Evolutionary conservation across 2,113 vertebrate species (phyloP).

Genomic region (Microcebus murinus): DNA sequence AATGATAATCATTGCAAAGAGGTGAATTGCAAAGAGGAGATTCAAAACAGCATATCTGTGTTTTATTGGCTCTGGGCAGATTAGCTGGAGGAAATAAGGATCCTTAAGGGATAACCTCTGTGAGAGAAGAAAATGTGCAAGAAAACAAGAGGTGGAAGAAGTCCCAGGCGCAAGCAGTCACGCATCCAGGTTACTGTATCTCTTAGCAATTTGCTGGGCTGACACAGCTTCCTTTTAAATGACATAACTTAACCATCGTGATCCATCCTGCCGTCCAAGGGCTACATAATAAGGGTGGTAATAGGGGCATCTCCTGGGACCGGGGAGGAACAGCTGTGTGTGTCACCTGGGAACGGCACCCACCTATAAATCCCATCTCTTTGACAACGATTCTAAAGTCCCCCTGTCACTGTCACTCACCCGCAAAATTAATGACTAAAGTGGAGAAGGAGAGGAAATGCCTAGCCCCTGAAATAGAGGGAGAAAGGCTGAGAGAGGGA

Average conservation of each 20-base stretch:
- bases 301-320: not conserved
- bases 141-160: constrained; percentile 77
- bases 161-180: constrained; percentile 65
- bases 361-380: constrained; percentile 70
- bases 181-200: constrained; percentile 16
- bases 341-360: constrained; percentile 78
- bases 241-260: not conserved
- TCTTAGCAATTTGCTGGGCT: not conserved
- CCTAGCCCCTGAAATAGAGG: constrained; percentile 68
- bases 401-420: constrained; percentile 78
- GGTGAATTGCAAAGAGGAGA: constrained; percentile 11
- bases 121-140: constrained; percentile 76
- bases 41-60: constrained; percentile 71
- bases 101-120: constrained; percentile 67
- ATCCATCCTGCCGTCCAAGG: constrained; percentile 32
- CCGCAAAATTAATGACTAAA: constrained; percentile 75
- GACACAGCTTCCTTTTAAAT: constrained; percentile 54
- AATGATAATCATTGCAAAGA: constrained; percentile 14
- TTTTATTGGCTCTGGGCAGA: constrained; percentile 72
- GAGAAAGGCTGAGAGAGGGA: constrained; percentile 77
- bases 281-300: constrained; percentile 6
- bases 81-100: constrained; percentile 76
- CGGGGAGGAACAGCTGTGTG: constrained; percentile 53
- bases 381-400: constrained; percentile 72
- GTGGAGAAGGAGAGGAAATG: constrained; percentile 70